These are phyloP conservation scores for Paramisgurnus dabryanus DNA, from an alignment of 2,113 vertebrate species.

Conservation along the genomic window DNA sequence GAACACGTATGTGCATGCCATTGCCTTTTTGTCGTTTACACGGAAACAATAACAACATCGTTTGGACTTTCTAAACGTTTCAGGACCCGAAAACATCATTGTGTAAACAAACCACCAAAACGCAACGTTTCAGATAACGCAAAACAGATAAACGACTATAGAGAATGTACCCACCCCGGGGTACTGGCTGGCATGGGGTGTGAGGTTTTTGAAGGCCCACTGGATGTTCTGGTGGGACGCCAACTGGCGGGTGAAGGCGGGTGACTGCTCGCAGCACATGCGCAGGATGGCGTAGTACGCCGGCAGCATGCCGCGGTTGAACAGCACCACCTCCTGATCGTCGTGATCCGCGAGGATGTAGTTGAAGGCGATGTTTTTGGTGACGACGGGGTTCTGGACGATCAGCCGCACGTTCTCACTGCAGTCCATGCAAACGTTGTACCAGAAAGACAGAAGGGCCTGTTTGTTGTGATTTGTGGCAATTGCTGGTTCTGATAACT, in stretches of 20 bases:
- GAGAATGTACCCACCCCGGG: slow-evolving; percentile 82
- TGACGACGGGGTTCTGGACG: slow-evolving; percentile 97
- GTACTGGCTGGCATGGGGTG: slow-evolving; percentile 98
- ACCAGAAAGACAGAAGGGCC: slow-evolving; percentile 98
- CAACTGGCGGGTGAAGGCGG: slow-evolving; percentile 92
- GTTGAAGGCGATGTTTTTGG: slow-evolving; percentile 99
- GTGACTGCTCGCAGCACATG: slow-evolving; percentile 96
- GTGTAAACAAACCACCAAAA: too few relatives aligned
- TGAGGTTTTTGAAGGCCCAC: slow-evolving; percentile 99
- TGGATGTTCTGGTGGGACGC: slow-evolving; percentile 99
- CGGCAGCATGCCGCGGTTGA: slow-evolving; percentile 98
- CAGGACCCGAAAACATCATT: too few relatives aligned
- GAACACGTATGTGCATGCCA: too few relatives aligned
- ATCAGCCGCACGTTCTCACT: slow-evolving; percentile 97
- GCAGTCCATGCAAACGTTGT: slow-evolving; percentile 96
- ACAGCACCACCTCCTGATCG: slow-evolving; percentile 99
- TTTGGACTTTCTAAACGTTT: too few relatives aligned
- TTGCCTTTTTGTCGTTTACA: too few relatives aligned
- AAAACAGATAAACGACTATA: too few relatives aligned
- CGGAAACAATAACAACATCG: too few relatives aligned
- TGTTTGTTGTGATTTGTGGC: slow-evolving; percentile 99
- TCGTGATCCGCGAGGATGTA: slow-evolving; percentile 99
- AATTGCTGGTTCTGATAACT: slow-evolving; percentile 96
- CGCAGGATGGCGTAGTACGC: slow-evolving; percentile 98
- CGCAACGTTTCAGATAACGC: too few relatives aligned